phyloP scores from a whole-genome alignment of 2,888 invertebrate species.

The Gnatocerus cornutus region DNA sequence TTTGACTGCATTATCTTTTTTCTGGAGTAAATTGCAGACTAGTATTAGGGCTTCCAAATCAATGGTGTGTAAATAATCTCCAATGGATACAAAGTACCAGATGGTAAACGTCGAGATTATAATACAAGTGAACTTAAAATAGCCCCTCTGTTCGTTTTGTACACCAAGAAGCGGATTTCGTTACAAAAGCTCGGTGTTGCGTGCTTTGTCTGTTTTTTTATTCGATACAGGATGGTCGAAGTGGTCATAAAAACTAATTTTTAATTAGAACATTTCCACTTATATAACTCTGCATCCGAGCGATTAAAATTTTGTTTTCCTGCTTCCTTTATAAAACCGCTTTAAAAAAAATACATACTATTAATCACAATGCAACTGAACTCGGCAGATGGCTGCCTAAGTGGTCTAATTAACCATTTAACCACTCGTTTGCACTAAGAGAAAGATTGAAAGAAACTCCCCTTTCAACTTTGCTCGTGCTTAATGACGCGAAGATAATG shows the following conservation, averaged over 20 bases:
- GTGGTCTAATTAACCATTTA: constrained; percentile 24
- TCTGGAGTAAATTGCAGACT: constrained; percentile 12
- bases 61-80: constrained; percentile 41
- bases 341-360: not conserved
- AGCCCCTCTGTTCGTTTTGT: constrained; percentile 24
- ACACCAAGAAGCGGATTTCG: constrained; percentile 19
- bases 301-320: not conserved
- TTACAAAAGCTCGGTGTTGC: constrained; percentile 2
- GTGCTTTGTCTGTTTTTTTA: not conserved
- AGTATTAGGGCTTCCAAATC: constrained; percentile 29
- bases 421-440: constrained; percentile 1
- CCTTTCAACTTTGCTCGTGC: not conserved
- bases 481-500: not conserved
- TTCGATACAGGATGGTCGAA: no score
- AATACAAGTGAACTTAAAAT: constrained; percentile 30
- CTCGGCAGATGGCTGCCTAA: constrained; percentile 14
- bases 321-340: not conserved
- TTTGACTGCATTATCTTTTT: constrained; percentile 33
- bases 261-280: no score
- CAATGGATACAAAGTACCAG: constrained; percentile 34
- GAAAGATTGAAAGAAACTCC: not conserved
- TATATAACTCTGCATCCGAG: not conserved
- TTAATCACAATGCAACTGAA: constrained; percentile 7
- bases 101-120: constrained; percentile 36
- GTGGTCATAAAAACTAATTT: not conserved